Percentiles rank a stretch among this genome's conserved stretches.
phyloP scores from a whole-genome alignment of 2,888 invertebrate genomes.

The Calliscelio sp. region DNA sequence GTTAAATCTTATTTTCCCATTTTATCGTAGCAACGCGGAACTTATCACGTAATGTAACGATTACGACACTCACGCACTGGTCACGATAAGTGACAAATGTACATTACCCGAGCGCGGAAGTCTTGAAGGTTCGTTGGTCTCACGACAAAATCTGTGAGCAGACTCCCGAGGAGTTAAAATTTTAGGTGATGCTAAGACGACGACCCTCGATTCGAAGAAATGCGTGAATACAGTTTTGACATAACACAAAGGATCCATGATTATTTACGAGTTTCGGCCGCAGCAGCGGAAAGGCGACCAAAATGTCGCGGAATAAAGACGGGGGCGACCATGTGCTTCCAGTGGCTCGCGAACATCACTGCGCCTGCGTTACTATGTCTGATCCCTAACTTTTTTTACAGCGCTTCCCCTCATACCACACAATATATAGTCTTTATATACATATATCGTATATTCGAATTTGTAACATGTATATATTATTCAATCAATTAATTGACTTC shows the following conservation, averaged over 20 bases:
- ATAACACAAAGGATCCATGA: slow-evolving; percentile 42
- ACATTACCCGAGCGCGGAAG: slow-evolving; percentile 11
- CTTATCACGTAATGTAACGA: slow-evolving; percentile 17
- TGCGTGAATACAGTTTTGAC: slow-evolving; percentile 38
- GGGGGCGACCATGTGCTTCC: slow-evolving; percentile 84
- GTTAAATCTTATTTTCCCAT: neutral
- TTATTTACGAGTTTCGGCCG: slow-evolving; percentile 57
- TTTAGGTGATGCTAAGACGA: slow-evolving; percentile 23
- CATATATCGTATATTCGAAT: slow-evolving; percentile 52
- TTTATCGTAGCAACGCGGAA: slow-evolving; percentile 5
- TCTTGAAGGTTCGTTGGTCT: slow-evolving; percentile 38
- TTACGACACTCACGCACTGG: slow-evolving; percentile 53
- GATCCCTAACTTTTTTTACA: slow-evolving; percentile 78
- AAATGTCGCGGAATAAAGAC: slow-evolving; percentile 76
- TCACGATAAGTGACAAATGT: slow-evolving; percentile 23
- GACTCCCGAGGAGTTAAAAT: slow-evolving; percentile 14
- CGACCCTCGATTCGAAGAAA: slow-evolving; percentile 28
- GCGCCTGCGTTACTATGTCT: slow-evolving; percentile 84
- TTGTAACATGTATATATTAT: slow-evolving; percentile 1
- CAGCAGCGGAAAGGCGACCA: slow-evolving; percentile 59
- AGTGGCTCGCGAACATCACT: slow-evolving; percentile 82
- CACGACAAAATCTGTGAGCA: slow-evolving; percentile 4
- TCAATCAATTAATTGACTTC: slow-evolving; percentile 67
- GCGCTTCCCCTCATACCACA: slow-evolving; percentile 76
- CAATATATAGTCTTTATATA: no score